Evolutionary conservation across 1,140 invertebrate species (phyloP).

Genomic region (Drosophila dunni): DNA sequence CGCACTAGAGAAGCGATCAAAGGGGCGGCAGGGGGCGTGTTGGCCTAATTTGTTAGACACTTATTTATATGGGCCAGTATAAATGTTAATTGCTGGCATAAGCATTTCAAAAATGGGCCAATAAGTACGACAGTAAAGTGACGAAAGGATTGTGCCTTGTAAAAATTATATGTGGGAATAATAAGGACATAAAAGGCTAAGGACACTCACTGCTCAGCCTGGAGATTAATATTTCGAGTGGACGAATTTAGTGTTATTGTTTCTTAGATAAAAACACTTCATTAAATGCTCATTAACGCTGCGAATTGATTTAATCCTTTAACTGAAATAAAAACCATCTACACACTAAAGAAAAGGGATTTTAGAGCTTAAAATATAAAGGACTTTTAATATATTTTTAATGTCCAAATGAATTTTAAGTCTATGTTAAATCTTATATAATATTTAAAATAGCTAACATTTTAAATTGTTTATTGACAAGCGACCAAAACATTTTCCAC

Average conservation of each 20-base stretch:
- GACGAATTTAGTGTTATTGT: neutral
- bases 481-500: slow-evolving; percentile 25
- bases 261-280: no score
- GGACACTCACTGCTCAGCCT: neutral
- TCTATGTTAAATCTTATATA: neutral
- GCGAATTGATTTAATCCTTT: no score
- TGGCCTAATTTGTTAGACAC: slow-evolving; percentile 41
- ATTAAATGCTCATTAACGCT: no score
- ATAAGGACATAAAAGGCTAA: slow-evolving; percentile 3
- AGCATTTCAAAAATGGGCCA: slow-evolving; percentile 2
- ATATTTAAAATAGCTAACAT: neutral
- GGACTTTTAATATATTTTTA: no score
- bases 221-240: neutral
- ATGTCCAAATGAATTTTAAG: neutral
- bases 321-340: no score
- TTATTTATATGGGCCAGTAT: slow-evolving; percentile 44
- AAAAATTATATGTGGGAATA: slow-evolving; percentile 6
- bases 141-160: slow-evolving; percentile 27
- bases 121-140: slow-evolving; percentile 4
- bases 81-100: slow-evolving; percentile 39
- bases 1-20: no score
- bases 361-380: no score
- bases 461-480: slow-evolving; percentile 17
- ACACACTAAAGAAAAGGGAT: no score
- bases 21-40: neutral